Percentiles rank a stretch among this genome's conserved stretches.
These are phyloP conservation scores for Toxonevra muliebris DNA, from an alignment of 2,888 invertebrate genomes.

Conservation along the genomic window DNA sequence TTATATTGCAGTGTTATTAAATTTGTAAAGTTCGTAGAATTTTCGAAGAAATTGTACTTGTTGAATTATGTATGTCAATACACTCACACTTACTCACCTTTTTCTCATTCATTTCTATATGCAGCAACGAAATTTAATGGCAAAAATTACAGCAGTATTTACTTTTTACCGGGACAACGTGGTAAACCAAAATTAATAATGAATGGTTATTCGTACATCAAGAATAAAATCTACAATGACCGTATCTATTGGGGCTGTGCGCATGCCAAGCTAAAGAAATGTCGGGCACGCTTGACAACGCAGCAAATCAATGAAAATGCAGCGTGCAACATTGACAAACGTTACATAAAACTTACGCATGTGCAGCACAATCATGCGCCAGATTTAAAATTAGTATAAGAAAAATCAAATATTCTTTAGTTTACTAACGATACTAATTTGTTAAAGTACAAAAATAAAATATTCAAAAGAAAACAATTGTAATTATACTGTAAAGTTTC, in stretches of 20 bases:
- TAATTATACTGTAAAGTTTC: background rate
- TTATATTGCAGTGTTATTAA: no score
- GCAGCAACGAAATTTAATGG: conserved; percentile 15
- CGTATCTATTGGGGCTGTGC: conserved; percentile 54
- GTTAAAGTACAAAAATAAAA: background rate
- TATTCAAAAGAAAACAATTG: background rate
- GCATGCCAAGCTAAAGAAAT: conserved; percentile 48
- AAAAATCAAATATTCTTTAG: background rate
- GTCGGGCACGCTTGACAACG: conserved; percentile 50
- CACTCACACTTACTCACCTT: background rate
- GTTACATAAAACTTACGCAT: conserved; percentile 37
- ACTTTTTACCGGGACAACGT: conserved; percentile 49
- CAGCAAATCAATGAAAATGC: conserved; percentile 27
- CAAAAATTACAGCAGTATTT: conserved; percentile 12
- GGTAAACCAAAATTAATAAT: conserved; percentile 53
- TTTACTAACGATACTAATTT: no score
- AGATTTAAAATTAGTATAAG: conserved; percentile 34
- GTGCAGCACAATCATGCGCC: conserved; percentile 49
- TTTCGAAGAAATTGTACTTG: no score
- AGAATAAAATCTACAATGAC: conserved; percentile 48
- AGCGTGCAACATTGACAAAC: conserved; percentile 20
- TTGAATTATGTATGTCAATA: no score
- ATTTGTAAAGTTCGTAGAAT: no score
- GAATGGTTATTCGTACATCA: conserved; percentile 51
- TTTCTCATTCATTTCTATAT: conserved; percentile 12